phyloP scores from a whole-genome alignment of 2,888 invertebrate genomes.

The Taenaris catops region DNA sequence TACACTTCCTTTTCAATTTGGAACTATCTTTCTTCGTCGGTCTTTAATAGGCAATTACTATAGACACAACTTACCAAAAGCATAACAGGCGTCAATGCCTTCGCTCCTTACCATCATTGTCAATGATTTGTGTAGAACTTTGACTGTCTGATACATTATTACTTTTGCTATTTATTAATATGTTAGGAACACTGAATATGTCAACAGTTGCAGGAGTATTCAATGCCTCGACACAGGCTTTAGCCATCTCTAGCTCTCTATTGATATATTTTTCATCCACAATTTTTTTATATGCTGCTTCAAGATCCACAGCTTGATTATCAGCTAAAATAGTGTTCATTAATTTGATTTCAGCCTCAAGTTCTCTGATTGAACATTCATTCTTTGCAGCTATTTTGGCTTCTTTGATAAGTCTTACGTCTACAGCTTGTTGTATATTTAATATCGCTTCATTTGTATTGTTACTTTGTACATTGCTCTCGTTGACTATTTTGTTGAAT shows the following conservation, averaged over 20 bases:
- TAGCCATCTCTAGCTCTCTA: conserved; percentile 57
- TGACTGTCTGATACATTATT: conserved; percentile 38
- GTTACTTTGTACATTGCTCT: conserved; percentile 56
- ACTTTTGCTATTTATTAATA: conserved; percentile 40
- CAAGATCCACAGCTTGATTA: conserved; percentile 52
- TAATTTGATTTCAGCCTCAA: conserved; percentile 67
- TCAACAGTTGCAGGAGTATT: conserved; percentile 48
- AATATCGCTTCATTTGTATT: conserved; percentile 62
- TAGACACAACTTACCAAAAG: no score
- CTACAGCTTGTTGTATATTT: conserved; percentile 62
- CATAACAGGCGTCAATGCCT: no score
- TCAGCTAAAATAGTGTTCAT: conserved; percentile 63
- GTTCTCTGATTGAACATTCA: conserved; percentile 57
- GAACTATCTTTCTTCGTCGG: no score
- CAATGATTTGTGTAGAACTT: conserved; percentile 35
- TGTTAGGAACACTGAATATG: conserved; percentile 48
- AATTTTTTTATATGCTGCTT: conserved; percentile 44
- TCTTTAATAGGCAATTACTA: no score
- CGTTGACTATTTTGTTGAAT: conserved; percentile 62
- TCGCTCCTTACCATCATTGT: conserved; percentile 37
- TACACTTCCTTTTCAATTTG: no score
- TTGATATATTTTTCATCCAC: conserved; percentile 46
- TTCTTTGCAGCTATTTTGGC: conserved; percentile 61
- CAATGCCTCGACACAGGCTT: conserved; percentile 59
- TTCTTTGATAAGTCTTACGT: conserved; percentile 54